phyloP scores from a whole-genome alignment of 92 coral and sea anemone species.

The Paramuricea clavata region DNA sequence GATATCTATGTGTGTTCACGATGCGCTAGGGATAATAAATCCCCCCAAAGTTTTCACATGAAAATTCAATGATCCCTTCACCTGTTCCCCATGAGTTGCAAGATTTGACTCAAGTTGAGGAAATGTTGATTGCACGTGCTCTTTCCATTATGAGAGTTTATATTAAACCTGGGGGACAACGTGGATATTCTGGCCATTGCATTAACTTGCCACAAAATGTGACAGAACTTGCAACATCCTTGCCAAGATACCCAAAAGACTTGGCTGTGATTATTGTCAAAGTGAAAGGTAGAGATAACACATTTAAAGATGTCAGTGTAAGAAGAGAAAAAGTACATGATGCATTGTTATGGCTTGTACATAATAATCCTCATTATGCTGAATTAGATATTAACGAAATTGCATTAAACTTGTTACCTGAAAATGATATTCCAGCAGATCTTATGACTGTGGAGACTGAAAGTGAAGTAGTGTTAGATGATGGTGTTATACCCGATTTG shows the following conservation, averaged over 20 bases:
- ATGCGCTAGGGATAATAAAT: not conserved
- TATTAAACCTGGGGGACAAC: not conserved
- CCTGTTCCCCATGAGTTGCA: slow-evolving; percentile 68
- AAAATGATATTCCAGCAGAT: not conserved
- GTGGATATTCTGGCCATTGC: not conserved
- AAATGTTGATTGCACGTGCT: slow-evolving; percentile 36
- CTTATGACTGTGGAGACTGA: not conserved
- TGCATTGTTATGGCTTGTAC: slow-evolving; percentile 8
- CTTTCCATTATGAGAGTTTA: not conserved
- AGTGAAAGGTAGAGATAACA: slow-evolving; percentile 1
- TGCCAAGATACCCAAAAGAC: not conserved
- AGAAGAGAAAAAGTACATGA: slow-evolving; percentile 5
- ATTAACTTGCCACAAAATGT: too few relatives aligned
- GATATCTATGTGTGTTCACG: not conserved
- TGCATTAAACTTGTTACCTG: not conserved
- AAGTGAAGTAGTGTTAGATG: not conserved
- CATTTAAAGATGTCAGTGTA: slow-evolving; percentile 49
- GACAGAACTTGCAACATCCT: too few relatives aligned
- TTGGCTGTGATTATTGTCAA: not conserved
- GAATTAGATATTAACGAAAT: not conserved
- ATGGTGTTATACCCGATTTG: not conserved
- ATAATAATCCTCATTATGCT: not conserved
- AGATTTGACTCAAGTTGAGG: slow-evolving; percentile 62
- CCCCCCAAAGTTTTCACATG: not conserved
- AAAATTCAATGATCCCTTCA: slow-evolving; percentile 2